Evolutionary conservation across 2,113 vertebrate species (phyloP).

Genomic region (Apteryx owenii): DNA sequence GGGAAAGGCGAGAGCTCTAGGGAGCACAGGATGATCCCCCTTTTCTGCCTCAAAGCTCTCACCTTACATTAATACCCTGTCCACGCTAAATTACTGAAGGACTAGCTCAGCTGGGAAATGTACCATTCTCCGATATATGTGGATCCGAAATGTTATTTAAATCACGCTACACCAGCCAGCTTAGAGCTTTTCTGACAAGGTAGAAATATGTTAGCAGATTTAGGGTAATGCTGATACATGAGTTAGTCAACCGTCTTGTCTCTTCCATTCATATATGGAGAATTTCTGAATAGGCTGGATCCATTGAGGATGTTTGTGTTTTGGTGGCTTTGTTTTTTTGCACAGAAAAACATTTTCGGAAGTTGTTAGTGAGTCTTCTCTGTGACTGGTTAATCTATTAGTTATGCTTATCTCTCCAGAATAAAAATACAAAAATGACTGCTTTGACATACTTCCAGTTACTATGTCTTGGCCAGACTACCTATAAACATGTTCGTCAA

Average conservation of each 20-base stretch:
- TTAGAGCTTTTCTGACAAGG: not conserved
- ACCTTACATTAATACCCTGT: not conserved
- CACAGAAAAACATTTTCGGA: not conserved
- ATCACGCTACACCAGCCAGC: not conserved
- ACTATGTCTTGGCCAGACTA: not conserved
- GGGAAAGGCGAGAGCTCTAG: not conserved
- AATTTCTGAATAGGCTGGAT: not conserved
- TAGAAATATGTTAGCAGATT: not conserved
- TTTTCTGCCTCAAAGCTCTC: not conserved
- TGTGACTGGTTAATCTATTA: not conserved
- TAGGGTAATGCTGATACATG: not conserved
- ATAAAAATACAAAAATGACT: not conserved
- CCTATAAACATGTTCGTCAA: constrained; percentile 24
- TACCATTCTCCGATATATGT: not conserved
- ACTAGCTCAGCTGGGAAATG: not conserved
- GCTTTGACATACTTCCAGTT: not conserved
- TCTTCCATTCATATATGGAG: not conserved
- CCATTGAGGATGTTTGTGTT: not conserved
- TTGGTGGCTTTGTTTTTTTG: not conserved
- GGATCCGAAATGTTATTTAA: not conserved
- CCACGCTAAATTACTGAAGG: not conserved
- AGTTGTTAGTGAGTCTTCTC: not conserved
- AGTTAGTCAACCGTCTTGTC: not conserved
- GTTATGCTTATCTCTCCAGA: not conserved
- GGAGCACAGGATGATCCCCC: not conserved